Evolutionary conservation across 2,888 invertebrate species (phyloP), one percentile per base, ranked within the genome.

Genomic region (Rhorus exstirpatorius): DNA sequence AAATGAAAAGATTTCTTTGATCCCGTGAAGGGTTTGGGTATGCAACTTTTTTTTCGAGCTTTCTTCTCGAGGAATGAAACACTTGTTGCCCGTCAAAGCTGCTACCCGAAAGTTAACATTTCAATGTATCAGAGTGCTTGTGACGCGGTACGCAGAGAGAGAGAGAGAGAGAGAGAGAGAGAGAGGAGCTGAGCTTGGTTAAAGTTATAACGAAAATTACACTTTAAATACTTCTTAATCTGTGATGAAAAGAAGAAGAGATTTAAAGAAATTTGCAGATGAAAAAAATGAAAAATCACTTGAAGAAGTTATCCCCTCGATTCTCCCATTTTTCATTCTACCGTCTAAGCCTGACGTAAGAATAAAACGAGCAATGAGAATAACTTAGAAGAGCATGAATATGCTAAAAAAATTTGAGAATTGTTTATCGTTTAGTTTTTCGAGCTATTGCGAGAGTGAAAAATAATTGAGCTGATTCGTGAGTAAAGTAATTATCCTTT

Each of bases 51-150:
- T 44, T 63, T 26, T 63, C 53, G 41, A 44, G 38, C 19, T 75
- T 21, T 53, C 44, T 44, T 71, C 44, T 63, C 63, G 41, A 44
- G 38, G 35, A 19, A 8, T 0, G 51, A 24, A 58, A 60, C 72
- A 79, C 72, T 79, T 72, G 79, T 79, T 79, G 79, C 79, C 65
- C 46, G 46, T 41, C 24, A 19, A n/a, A 26, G 38, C 72, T 65
- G 49, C 31, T 14, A 24, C 44, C 24, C 41, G 58, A 49, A 72
- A 38, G 49, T 58, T 79, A 72, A 60, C 58, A 72, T 79, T 72
- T 26, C 65, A 65, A 79, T 72, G 72, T 24, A 58, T 49, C 14
- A 60, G 60, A 17, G 38, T 38, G 60, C 24, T 68, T 44, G 44
- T 17, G 17, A 14, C 41, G 44, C 14, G 8, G 10, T 7, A 46